Conservation (phyloP, 1,140 invertebrate genomes). For the Drosophila teissieri region DNA sequence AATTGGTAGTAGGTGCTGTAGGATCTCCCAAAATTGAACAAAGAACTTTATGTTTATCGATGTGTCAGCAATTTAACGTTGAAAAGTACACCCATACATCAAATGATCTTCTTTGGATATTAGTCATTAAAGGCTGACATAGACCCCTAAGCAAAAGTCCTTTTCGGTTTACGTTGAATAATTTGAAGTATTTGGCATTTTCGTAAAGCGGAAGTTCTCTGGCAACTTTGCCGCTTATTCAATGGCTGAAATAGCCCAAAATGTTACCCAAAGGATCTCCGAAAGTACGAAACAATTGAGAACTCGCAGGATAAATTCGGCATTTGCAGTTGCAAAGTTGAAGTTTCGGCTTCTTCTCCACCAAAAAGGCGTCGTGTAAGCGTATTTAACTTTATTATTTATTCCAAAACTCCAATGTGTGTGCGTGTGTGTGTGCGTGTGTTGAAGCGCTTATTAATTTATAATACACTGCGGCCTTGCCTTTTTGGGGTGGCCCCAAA, state of each 20-base stretch:
- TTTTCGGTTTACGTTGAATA: background rate
- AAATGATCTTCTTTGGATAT: background rate
- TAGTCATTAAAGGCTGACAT: background rate
- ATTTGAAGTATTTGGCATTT: slow-evolving; percentile 7
- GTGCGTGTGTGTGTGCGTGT: slow-evolving; percentile 27
- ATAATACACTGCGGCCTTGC: slow-evolving; percentile 80
- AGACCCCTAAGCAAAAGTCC: background rate
- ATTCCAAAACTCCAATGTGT: slow-evolving; percentile 53
- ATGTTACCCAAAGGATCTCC: slow-evolving; percentile 67
- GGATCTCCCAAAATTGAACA: background rate
- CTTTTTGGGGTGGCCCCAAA: slow-evolving; percentile 35
- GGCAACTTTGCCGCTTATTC: slow-evolving; percentile 44
- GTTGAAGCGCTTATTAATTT: slow-evolving; percentile 79
- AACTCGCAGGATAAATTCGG: slow-evolving; percentile 31
- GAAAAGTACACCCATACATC: background rate
- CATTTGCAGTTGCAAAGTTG: slow-evolving; percentile 20
- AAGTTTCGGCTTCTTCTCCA: slow-evolving; percentile 23
- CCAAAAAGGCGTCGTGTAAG: slow-evolving; percentile 76
- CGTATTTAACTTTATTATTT: slow-evolving; percentile 83
- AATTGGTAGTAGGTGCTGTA: slow-evolving; percentile 6
- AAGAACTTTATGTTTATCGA: background rate
- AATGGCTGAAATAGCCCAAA: slow-evolving; percentile 65
- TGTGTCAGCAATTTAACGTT: background rate
- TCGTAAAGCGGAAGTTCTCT: slow-evolving; percentile 35
- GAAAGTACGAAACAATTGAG: slow-evolving; percentile 36